Evolutionary conservation across 2,113 vertebrate species (phyloP).

Genomic region (Thalassoma bifasciatum): DNA sequence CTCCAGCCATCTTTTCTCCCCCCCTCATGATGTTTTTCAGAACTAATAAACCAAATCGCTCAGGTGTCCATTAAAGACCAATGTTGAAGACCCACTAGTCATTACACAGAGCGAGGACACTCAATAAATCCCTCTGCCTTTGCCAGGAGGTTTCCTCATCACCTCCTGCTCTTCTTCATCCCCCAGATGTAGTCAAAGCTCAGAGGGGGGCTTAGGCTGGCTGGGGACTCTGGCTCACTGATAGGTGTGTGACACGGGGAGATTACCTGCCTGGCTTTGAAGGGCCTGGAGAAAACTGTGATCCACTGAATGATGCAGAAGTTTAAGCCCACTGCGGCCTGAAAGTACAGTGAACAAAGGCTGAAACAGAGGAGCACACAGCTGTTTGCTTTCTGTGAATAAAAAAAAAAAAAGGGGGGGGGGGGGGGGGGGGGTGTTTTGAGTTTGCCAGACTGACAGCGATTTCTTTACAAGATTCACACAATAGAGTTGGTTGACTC

Average conservation of each 20-base stretch:
- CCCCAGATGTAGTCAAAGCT: slow-evolving; percentile 63
- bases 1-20: slow-evolving; percentile 28
- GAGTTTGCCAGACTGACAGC: slow-evolving; percentile 9
- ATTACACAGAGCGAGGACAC: slow-evolving; percentile 52
- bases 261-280: slow-evolving; percentile 64
- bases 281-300: slow-evolving; percentile 27
- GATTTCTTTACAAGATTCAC: slow-evolving; percentile 15
- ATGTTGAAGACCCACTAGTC: slow-evolving; percentile 48
- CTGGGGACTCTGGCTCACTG: slow-evolving; percentile 42
- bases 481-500: slow-evolving; percentile 33
- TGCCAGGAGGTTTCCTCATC: slow-evolving; percentile 57
- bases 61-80: slow-evolving; percentile 69
- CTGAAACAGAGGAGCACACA: neutral
- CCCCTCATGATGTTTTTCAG: slow-evolving; percentile 52
- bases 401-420: no score
- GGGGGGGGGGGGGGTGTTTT: slow-evolving; percentile 31
- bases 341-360: slow-evolving; percentile 4
- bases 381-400: slow-evolving; percentile 2
- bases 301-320: slow-evolving; percentile 36
- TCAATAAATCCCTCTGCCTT: slow-evolving; percentile 62
- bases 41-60: slow-evolving; percentile 68
- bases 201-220: slow-evolving; percentile 60
- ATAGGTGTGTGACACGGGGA: slow-evolving; percentile 58
- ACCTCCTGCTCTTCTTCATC: slow-evolving; percentile 57
- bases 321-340: slow-evolving; percentile 18